Evolutionary conservation across 1,140 invertebrate genomes (phyloP).

Genomic region (Lepidurus apus): DNA sequence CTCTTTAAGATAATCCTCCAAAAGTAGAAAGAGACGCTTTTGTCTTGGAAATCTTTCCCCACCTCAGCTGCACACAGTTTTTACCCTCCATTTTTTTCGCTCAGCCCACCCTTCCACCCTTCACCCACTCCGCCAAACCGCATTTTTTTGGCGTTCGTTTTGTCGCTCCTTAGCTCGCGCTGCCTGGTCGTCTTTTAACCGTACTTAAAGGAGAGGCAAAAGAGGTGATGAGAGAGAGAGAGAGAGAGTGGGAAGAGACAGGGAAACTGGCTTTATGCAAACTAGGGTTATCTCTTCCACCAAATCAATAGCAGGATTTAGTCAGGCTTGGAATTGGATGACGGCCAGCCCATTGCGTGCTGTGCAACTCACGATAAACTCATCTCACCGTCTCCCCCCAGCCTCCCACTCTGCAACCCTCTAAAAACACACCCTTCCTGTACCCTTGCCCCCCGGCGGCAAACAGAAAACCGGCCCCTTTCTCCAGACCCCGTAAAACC

Average conservation of each 20-base stretch:
- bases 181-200: neutral
- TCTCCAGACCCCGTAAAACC: neutral
- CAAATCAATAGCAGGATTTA: constrained; percentile 16
- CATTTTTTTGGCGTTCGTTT: neutral
- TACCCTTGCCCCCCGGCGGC: neutral
- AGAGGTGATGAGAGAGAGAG: neutral
- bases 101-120: too few species aligned
- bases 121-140: neutral
- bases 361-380: constrained; percentile 4
- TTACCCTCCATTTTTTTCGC: neutral
- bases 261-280: constrained; percentile 6
- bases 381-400: neutral
- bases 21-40: neutral
- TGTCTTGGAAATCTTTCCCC: constrained; percentile 8
- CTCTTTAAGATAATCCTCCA: neutral
- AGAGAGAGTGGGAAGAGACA: neutral
- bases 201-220: neutral
- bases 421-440: neutral
- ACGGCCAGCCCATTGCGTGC: constrained; percentile 19
- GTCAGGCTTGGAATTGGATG: constrained; percentile 20
- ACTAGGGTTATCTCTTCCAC: constrained; percentile 18
- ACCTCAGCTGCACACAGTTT: neutral
- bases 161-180: neutral
- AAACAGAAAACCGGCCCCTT: neutral
- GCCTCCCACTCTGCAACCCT: neutral